A percentile compares a stretch with the other conserved stretches of the same genome.
phyloP scores from a whole-genome alignment of 2,113 vertebrate species.

The Crypturellus undulatus region DNA sequence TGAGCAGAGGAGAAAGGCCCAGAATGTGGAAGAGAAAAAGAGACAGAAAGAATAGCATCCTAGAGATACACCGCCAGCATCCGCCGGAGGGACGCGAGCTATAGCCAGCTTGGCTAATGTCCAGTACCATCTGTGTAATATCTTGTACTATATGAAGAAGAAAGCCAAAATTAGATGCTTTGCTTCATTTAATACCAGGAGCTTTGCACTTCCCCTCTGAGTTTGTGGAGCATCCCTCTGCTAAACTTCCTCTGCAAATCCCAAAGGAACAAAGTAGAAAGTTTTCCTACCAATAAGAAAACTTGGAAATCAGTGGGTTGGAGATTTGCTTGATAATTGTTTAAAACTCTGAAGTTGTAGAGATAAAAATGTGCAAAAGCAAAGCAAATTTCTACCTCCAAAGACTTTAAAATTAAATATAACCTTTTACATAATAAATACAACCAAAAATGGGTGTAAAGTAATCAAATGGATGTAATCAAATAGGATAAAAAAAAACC shows the following conservation, averaged over 20 bases:
- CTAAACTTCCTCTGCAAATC: conserved; percentile 33
- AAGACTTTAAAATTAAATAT: neutral
- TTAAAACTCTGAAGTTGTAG: neutral
- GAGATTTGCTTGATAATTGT: neutral
- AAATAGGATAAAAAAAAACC: neutral
- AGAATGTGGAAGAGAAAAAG: neutral
- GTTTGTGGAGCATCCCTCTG: conserved; percentile 5
- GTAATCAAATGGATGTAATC: neutral
- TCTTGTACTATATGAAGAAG: conserved; percentile 53
- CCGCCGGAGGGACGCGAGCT: conserved; percentile 68
- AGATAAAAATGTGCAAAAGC: conserved; percentile 9
- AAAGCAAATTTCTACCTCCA: neutral
- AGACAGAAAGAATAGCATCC: conserved; percentile 48
- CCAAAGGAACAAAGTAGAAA: conserved; percentile 8
- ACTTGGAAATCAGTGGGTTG: neutral
- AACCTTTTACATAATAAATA: conserved; percentile 1
- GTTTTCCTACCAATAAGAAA: conserved; percentile 3
- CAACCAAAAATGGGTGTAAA: neutral
- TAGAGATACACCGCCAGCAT: conserved; percentile 66
- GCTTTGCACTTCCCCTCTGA: conserved; percentile 56
- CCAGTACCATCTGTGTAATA: conserved; percentile 75
- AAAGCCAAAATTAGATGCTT: conserved; percentile 64
- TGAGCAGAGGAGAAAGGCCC: conserved; percentile 16
- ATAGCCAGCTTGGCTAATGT: conserved; percentile 66
- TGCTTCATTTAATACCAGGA: conserved; percentile 50